Evolutionary conservation across 2,888 invertebrate species (phyloP).

Genomic region (Amphiduros pacificus): DNA sequence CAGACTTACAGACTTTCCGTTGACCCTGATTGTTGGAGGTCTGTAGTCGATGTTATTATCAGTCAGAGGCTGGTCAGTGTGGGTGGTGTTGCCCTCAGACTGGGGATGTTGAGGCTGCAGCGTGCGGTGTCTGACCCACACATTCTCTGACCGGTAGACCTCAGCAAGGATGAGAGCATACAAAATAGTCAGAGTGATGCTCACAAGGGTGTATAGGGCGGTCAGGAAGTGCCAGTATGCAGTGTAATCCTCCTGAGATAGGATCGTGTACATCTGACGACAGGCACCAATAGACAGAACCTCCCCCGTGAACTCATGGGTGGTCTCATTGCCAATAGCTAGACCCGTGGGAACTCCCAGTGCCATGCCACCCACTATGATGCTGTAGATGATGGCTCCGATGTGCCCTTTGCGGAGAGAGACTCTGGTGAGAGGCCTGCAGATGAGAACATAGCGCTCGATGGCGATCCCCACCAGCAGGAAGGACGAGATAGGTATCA

Average conservation of each 20-base stretch:
- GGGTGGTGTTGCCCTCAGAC: too few species aligned
- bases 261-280: background rate
- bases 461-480: slow-evolving; percentile 44
- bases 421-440: slow-evolving; percentile 32
- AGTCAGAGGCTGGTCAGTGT: too few species aligned
- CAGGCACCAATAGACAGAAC: background rate
- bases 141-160: too few species aligned
- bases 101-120: too few species aligned
- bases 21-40: too few species aligned
- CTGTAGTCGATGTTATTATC: too few species aligned
- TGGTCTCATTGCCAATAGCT: background rate
- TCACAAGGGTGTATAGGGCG: slow-evolving; percentile 34
- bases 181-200: slow-evolving; percentile 34
- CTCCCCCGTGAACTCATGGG: too few species aligned
- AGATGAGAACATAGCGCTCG: slow-evolving; percentile 45
- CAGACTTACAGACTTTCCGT: too few species aligned
- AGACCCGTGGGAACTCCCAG: background rate
- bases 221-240: slow-evolving; percentile 32
- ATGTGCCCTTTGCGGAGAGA: slow-evolving; percentile 10
- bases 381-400: slow-evolving; percentile 26
- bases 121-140: too few species aligned
- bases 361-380: background rate
- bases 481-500: slow-evolving; percentile 40
- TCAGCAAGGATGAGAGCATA: slow-evolving; percentile 37
- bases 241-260: background rate